Evolutionary conservation across 2,888 invertebrate species (phyloP), one percentile per base, ranked within the genome.

Genomic region (Nasonia oneida): DNA sequence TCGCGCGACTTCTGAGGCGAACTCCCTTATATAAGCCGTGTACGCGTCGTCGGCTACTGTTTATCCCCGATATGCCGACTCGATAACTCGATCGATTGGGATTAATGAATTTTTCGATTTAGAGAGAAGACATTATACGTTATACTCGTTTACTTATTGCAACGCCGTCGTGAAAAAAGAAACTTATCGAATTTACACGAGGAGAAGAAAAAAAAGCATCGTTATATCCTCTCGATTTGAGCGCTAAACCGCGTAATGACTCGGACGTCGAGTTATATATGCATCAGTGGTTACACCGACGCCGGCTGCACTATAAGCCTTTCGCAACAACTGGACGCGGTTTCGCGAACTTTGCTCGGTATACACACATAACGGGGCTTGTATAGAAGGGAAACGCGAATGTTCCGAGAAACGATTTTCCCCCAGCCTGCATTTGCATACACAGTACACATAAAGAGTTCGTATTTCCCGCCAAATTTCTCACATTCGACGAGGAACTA

Each of bases 251-350:
- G 42, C 73, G 39, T 42, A 73, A 42, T 37, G 73, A 42, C 67
- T 67, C 33, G 73, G 23, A n/a, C n/a, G 18, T 8, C 73, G n/a
- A 6, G 67, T 33, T 67, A 67, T 67, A 42, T 39, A 39, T 73
- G 18, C 76, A 64, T 67, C 61, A 37, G 75, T 53, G 83, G 76
- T 83, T 82, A 33, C 23, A 61, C 37, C 71, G 53, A 33, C n/a
- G n/a, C 8, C n/a, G 57, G 14, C 37, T 3, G 37, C 4, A 37
- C 29, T 47, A 47, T 29, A 42, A 70, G 42, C n/a, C 53, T 84
- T 81, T 77, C 57, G 85, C 64, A 84, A 80, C 67, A n/a, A 33
- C 33, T 61, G 57, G 33, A 67, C 81, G 71, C 29, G 70, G 70
- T 79, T 77, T 71, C 64, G 73, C 79, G 61, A 61, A 79, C 64